phyloP scores from a whole-genome alignment of 2,797 vertebrate genomes.

The Alosa sapidissima region DNA sequence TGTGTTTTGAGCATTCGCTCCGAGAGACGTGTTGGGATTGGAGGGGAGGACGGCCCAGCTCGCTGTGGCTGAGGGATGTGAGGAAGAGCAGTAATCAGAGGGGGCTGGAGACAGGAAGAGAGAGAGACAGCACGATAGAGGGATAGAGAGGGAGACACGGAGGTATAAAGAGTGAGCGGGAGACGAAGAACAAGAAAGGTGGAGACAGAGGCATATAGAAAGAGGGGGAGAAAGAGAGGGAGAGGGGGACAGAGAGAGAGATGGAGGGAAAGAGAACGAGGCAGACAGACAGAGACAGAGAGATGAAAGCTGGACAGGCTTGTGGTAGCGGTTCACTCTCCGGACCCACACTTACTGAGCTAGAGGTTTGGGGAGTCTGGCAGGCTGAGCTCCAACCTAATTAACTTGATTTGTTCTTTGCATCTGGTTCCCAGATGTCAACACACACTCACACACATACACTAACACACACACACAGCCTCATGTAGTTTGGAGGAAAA shows the following conservation, averaged over 20 bases:
- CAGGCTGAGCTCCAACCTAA: constrained; percentile 52
- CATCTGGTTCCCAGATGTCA: constrained; percentile 62
- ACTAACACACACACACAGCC: constrained; percentile 22
- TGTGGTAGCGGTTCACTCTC: constrained; percentile 25
- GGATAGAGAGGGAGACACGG: not conserved
- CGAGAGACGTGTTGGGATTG: not conserved
- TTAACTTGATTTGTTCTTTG: constrained; percentile 59
- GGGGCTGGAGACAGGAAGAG: not conserved
- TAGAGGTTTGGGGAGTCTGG: constrained; percentile 50
- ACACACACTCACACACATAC: constrained; percentile 32
- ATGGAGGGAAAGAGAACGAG: not conserved
- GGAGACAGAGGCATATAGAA: not conserved
- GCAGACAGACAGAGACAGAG: not conserved
- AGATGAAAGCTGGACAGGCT: constrained; percentile 23
- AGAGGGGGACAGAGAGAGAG: not conserved
- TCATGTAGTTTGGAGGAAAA: constrained; percentile 1
- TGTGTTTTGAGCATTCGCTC: not conserved
- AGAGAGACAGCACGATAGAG: not conserved
- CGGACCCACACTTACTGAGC: constrained; percentile 46
- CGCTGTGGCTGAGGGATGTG: not conserved
- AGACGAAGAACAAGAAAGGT: constrained; percentile 23
- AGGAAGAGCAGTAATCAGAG: constrained; percentile 14
- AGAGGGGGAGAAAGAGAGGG: not conserved
- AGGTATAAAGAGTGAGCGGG: constrained; percentile 40
- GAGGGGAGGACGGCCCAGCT: not conserved